Evolutionary conservation across 1,140 invertebrate species (phyloP).

Genomic region (Bombus terrestris): DNA sequence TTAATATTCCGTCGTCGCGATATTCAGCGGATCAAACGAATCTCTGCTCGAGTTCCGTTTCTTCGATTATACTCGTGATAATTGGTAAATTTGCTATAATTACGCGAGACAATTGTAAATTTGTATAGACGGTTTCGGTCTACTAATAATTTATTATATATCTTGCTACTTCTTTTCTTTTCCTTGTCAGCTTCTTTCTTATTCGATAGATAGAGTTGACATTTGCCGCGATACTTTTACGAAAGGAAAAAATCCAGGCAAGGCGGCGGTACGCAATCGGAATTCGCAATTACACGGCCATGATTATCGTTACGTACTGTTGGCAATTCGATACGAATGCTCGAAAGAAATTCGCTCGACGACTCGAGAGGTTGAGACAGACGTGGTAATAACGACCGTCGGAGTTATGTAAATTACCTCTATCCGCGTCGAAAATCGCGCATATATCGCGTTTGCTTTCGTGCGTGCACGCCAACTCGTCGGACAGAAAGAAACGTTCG

Average conservation of each 20-base stretch:
- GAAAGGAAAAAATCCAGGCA: too few species aligned
- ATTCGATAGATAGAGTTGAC: background rate
- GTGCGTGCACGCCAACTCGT: background rate
- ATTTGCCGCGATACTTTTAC: background rate
- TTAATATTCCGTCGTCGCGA: too few species aligned
- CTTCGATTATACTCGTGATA: rapidly evolving
- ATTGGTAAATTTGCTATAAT: too few species aligned
- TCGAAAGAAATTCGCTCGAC: background rate
- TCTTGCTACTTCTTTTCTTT: too few species aligned
- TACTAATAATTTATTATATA: background rate
- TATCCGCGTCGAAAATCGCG: background rate
- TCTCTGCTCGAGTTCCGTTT: too few species aligned
- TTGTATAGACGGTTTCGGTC: too few species aligned
- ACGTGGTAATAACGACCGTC: background rate
- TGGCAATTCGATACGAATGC: background rate
- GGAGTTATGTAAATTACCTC: slow-evolving; percentile 1
- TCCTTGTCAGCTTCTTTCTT: background rate
- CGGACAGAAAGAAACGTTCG: too few species aligned
- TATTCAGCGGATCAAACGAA: too few species aligned
- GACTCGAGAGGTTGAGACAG: background rate
- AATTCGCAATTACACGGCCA: slow-evolving; percentile 5
- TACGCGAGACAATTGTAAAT: too few species aligned
- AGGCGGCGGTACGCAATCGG: background rate
- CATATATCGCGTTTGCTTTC: slow-evolving; percentile 7
- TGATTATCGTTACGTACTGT: background rate